Evolutionary conservation across 2,888 invertebrate genomes (phyloP).

Genomic region (Rhagonycha fulva): DNA sequence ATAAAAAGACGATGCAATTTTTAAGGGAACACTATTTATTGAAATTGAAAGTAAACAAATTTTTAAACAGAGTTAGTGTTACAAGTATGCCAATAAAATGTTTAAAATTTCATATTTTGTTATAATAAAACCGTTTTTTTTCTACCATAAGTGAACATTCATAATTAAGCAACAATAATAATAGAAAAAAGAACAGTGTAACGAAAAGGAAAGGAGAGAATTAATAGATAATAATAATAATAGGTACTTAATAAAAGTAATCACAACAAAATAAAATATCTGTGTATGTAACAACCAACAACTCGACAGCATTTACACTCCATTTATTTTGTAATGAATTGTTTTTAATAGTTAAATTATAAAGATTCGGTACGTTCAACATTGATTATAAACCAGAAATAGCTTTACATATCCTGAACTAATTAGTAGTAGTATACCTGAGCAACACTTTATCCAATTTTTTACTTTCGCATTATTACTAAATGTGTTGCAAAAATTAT

Average conservation of each 20-base stretch:
- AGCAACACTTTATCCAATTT: slow-evolving; percentile 48
- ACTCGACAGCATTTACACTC: slow-evolving; percentile 11
- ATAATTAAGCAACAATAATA: slow-evolving; percentile 26
- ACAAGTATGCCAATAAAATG: slow-evolving; percentile 51
- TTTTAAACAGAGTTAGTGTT: slow-evolving; percentile 46
- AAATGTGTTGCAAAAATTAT: slow-evolving; percentile 31
- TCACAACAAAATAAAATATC: not conserved
- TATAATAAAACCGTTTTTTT: slow-evolving; percentile 32
- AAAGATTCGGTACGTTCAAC: not conserved
- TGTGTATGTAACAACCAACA: not conserved
- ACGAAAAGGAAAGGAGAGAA: not conserved
- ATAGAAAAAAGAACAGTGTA: not conserved
- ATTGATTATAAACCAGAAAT: slow-evolving; percentile 1
- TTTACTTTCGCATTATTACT: slow-evolving; percentile 33
- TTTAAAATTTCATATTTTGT: slow-evolving; percentile 32
- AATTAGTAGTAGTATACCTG: slow-evolving; percentile 52
- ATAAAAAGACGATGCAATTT: slow-evolving; percentile 15
- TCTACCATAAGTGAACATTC: slow-evolving; percentile 27
- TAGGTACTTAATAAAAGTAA: not conserved
- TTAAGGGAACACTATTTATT: slow-evolving; percentile 58
- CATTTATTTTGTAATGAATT: not conserved
- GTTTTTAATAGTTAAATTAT: not conserved
- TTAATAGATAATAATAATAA: not conserved
- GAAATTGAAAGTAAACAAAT: slow-evolving; percentile 53
- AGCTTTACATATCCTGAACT: slow-evolving; percentile 50